Conservation (phyloP, 2,888 invertebrate genomes). For the Aphidius colemani region DNA sequence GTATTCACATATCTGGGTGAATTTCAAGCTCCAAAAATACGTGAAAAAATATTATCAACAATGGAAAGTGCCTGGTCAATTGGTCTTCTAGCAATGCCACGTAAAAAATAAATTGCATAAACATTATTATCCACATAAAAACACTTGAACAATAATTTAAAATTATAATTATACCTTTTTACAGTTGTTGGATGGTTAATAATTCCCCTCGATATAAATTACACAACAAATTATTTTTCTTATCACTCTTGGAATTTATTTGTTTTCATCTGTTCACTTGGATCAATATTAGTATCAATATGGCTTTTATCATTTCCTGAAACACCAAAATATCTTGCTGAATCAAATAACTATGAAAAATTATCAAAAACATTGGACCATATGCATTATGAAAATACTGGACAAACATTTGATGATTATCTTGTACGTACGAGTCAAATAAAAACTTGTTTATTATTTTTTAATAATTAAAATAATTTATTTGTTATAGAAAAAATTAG, state of each 20-base stretch:
- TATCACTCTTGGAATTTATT: conserved; percentile 82
- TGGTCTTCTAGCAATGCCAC: conserved; percentile 74
- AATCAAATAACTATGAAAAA: conserved; percentile 74
- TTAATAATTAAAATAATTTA: neutral
- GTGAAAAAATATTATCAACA: conserved; percentile 79
- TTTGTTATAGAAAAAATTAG: conserved; percentile 28
- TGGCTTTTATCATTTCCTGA: conserved; percentile 77
- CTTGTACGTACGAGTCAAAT: conserved; percentile 53
- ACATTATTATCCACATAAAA: neutral
- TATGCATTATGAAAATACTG: conserved; percentile 74
- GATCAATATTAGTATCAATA: conserved; percentile 68
- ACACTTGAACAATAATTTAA: neutral
- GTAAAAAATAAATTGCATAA: conserved; percentile 58
- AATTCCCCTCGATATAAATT: conserved; percentile 70
- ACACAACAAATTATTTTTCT: conserved; percentile 64
- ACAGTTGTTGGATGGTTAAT: conserved; percentile 78
- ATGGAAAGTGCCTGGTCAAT: conserved; percentile 84
- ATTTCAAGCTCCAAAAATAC: conserved; percentile 76
- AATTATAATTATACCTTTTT: neutral
- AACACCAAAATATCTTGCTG: conserved; percentile 80
- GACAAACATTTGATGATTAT: conserved; percentile 54
- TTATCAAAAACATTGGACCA: conserved; percentile 69
- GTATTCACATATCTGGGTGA: conserved; percentile 81
- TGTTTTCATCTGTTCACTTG: conserved; percentile 73
- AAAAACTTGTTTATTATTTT: neutral